A percentile compares a stretch with the other conserved stretches of the same genome.
Evolutionary conservation across 2,888 invertebrate genomes (phyloP).

Genomic region (Diplolepis rosae): DNA sequence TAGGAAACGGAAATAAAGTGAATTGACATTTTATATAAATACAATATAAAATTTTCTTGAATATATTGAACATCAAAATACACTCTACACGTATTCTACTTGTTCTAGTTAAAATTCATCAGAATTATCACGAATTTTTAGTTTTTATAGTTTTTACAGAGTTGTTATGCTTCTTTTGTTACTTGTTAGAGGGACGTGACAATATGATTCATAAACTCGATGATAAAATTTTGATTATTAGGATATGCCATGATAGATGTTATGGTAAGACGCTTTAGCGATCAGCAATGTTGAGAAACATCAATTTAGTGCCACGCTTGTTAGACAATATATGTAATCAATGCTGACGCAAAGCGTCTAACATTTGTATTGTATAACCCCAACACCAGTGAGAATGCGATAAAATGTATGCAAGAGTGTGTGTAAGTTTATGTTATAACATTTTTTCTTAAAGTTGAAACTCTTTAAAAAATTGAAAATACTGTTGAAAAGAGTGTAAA

Average conservation of each 20-base stretch:
- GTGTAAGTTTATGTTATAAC: background rate
- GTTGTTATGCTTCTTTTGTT: too few species aligned
- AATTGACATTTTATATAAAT: too few species aligned
- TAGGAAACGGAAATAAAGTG: too few species aligned
- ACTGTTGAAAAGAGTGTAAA: background rate
- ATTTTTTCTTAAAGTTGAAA: background rate
- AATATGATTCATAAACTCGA: background rate
- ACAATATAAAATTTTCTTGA: too few species aligned
- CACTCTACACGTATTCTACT: too few species aligned
- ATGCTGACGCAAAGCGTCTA: background rate
- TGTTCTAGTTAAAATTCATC: too few species aligned
- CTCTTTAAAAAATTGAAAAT: background rate
- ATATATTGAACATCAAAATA: too few species aligned
- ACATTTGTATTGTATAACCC: background rate
- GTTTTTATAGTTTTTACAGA: too few species aligned
- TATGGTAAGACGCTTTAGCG: background rate
- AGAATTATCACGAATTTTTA: too few species aligned
- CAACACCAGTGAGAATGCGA: background rate
- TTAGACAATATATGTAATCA: constrained; percentile 7
- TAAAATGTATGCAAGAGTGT: background rate
- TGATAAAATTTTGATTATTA: background rate
- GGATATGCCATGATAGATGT: background rate
- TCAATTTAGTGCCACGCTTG: constrained; percentile 1
- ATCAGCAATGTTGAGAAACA: background rate
- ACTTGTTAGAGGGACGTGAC: too few species aligned